Base-by-base conservation (phyloP, 2,113 vertebrate genomes). In the Nothobranchius kuhntae region DNA sequence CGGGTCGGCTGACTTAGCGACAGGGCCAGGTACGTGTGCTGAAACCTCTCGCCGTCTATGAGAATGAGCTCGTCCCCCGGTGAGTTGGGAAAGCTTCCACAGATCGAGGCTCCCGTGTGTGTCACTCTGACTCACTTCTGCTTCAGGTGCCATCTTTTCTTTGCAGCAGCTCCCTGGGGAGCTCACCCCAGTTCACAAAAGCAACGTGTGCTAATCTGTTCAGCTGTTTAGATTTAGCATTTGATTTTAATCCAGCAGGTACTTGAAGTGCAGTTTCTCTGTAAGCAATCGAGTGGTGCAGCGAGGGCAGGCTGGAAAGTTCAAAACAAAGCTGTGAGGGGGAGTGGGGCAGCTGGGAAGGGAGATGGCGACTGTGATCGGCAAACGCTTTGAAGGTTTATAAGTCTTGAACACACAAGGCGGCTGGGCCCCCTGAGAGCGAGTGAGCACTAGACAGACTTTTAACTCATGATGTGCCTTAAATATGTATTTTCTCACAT, bases 331-430 rank as follows among this genome's bases (percentile, higher is more conserved):
- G 78, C 73, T 81, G 68, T 70, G 69, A 82, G 63, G 30, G 66
- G 72, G 82, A 78, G 83, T 9, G 67, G 87, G 91, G 91, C 94
- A 94, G 93, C 89, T 89, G 89, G 61, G 86, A 77, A 84, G 85
- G 38, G 55, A 71, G 77, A 81, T 88, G 90, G 81, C 70, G 53
- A 64, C 83, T 75, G 75, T 8, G 75, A 85, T 81, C 80, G 77
- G 78, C 70, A 46, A 80, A 92, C 82, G 83, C 95, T 96, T 96
- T 96, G 95, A 96, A 96, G 94, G 94, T 94, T 94, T 93, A 87
- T 87, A 90, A 92, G 93, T 91, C 90, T 93, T 95, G 92, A 95
- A 93, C 93, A 92, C 91, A 93, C 93, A 93, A 91, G 93, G 89
- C 90, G 93, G 91, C 85, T 86, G 86, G 92, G 92, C 91, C 94